Evolutionary conservation across 2,888 invertebrate species (phyloP).

Genomic region (Lycophotia porphyrea): DNA sequence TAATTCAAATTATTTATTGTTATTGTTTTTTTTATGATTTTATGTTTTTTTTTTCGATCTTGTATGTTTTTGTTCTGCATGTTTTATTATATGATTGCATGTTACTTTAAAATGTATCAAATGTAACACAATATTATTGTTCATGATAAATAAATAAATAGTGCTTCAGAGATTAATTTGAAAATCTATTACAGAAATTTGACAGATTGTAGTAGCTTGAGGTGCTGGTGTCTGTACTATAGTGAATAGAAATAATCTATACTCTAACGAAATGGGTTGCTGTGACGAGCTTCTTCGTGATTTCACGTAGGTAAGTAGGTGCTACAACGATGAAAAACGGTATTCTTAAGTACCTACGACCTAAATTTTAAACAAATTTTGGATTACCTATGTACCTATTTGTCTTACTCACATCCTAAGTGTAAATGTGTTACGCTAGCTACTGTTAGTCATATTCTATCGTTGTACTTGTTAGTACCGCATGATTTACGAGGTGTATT

Average conservation of each 20-base stretch:
- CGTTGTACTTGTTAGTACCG: not conserved
- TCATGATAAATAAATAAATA: too few relatives aligned
- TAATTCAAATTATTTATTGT: too few relatives aligned
- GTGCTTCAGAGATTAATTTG: too few relatives aligned
- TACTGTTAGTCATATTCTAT: slow-evolving; percentile 18
- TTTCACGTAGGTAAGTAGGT: not conserved
- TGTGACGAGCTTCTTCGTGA: not conserved
- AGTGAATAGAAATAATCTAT: not conserved
- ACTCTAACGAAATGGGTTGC: not conserved
- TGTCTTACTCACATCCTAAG: not conserved
- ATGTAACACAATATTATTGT: too few relatives aligned
- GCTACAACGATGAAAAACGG: not conserved
- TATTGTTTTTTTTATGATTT: too few relatives aligned
- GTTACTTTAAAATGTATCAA: too few relatives aligned
- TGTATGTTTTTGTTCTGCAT: too few relatives aligned
- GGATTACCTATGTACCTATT: not conserved
- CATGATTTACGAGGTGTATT: slow-evolving; percentile 18
- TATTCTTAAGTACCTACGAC: not conserved
- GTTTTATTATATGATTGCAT: too few relatives aligned
- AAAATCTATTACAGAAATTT: too few relatives aligned
- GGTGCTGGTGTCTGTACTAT: not conserved
- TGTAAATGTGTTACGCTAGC: not conserved
- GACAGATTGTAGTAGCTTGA: too few relatives aligned
- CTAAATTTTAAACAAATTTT: not conserved
- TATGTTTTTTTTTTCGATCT: too few relatives aligned